Conservation (phyloP, 2,888 invertebrate genomes). For the Leucozona laternaria region DNA sequence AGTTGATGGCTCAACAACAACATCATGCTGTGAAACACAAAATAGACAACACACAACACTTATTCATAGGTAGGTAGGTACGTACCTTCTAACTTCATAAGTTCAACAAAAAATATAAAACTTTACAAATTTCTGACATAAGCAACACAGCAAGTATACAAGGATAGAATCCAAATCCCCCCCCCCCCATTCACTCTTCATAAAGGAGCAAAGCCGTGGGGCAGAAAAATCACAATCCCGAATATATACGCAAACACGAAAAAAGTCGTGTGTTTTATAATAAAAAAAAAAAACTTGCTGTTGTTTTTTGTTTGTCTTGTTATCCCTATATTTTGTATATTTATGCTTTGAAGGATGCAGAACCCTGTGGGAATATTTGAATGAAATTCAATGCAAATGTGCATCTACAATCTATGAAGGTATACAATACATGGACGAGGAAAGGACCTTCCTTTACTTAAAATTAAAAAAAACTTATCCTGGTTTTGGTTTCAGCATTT, state of each 20-base stretch:
- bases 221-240: constrained; percentile 18
- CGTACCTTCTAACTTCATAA: not conserved
- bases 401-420: not conserved
- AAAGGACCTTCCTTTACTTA: not conserved
- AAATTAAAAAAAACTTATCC: constrained; percentile 12
- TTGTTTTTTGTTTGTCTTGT: constrained; percentile 5
- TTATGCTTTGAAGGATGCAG: constrained; percentile 29
- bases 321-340: constrained; percentile 27
- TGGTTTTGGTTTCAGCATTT: constrained; percentile 17
- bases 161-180: constrained; percentile 3
- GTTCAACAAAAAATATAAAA: constrained; percentile 13
- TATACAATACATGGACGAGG: not conserved
- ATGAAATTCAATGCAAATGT: constrained; percentile 23
- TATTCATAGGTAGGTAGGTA: too few relatives aligned
- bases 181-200: constrained; percentile 2
- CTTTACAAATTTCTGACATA: constrained; percentile 23
- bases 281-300: not conserved
- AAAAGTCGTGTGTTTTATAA: constrained; percentile 8
- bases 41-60: not conserved
- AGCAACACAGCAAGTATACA: not conserved
- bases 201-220: not conserved
- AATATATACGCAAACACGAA: constrained; percentile 13
- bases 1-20: not conserved
- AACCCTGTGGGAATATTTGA: constrained; percentile 14
- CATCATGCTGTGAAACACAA: not conserved